These are phyloP conservation scores for Chrysocyon brachyurus DNA, from an alignment of 2,797 vertebrate species.

Conservation along the genomic window DNA sequence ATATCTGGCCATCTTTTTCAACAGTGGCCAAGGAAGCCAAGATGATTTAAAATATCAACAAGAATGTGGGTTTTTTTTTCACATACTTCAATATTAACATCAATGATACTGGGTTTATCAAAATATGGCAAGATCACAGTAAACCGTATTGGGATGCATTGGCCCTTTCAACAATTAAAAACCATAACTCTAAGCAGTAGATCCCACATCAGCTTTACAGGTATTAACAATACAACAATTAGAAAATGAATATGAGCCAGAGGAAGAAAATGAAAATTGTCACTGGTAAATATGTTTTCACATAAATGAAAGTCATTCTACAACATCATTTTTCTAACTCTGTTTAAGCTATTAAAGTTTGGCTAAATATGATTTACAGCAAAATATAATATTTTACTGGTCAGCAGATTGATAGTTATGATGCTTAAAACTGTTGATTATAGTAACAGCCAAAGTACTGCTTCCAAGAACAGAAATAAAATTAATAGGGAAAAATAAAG, in stretches of 20 bases:
- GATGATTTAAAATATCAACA: not conserved
- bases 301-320: slow-evolving; percentile 4
- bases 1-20: not conserved
- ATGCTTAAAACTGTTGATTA: not conserved
- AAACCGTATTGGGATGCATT: not conserved
- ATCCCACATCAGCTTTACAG: not conserved
- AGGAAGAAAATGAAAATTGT: slow-evolving; percentile 1
- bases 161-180: not conserved
- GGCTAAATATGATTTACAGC: not conserved
- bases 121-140: not conserved
- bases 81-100: not conserved
- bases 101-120: not conserved
- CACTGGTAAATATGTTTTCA: not conserved
- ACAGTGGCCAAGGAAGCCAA: not conserved
- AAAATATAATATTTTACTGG: slow-evolving; percentile 1
- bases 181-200: not conserved
- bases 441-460: not conserved
- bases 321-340: not conserved
- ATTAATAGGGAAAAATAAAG: not conserved
- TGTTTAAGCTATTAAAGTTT: not conserved
- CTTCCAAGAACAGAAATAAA: slow-evolving; percentile 42
- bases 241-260: slow-evolving; percentile 16
- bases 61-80: not conserved
- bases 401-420: not conserved
- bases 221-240: not conserved